phyloP scores from a whole-genome alignment of 2,113 vertebrate species.

The Cisticola juncidis region DNA sequence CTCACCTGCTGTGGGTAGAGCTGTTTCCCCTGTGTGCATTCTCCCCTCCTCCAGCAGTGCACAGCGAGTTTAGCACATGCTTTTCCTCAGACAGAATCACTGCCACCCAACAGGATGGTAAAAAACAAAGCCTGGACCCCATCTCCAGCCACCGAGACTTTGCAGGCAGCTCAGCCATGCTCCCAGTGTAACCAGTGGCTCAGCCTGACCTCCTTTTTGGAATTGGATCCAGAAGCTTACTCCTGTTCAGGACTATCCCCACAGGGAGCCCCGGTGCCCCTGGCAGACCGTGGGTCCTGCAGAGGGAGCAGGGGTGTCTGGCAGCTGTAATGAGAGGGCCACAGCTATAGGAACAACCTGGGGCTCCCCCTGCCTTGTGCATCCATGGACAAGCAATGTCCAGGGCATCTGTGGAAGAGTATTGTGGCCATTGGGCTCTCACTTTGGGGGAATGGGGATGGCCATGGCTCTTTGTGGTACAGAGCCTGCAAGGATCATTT shows the following conservation, averaged over 20 bases:
- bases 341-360: background rate
- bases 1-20: background rate
- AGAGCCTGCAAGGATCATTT: background rate
- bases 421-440: background rate
- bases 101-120: background rate
- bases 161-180: background rate
- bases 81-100: background rate
- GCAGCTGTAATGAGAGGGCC: background rate
- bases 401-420: accelerated
- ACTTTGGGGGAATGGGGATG: background rate
- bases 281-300: accelerated
- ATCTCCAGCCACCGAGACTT: background rate
- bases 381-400: background rate
- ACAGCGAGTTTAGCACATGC: background rate
- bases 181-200: background rate
- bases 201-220: background rate
- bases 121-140: background rate
- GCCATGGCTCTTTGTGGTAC: background rate
- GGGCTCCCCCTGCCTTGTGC: background rate
- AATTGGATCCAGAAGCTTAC: background rate
- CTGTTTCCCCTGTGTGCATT: background rate
- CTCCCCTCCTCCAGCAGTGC: background rate
- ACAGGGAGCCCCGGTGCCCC: background rate
- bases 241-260: background rate
- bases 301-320: background rate